A percentile compares a stretch with the other conserved stretches of the same genome.
Evolutionary conservation across 2,797 vertebrate genomes (phyloP).

Genomic region (Anisognathus igniventris): DNA sequence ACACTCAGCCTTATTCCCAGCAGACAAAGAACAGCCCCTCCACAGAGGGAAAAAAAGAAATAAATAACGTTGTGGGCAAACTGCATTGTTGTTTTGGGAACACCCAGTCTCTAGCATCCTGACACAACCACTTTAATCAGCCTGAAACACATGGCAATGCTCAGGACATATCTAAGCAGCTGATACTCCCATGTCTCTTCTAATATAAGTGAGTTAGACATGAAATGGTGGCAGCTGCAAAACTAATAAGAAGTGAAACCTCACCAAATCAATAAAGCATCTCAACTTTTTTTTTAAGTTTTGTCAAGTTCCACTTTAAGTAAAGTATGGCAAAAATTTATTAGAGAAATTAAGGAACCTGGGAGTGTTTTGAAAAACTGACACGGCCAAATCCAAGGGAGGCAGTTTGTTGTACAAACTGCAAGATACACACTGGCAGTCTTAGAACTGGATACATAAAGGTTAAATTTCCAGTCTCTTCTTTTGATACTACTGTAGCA

Average conservation of each 20-base stretch:
- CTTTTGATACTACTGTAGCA: not conserved
- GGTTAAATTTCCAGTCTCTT: not conserved
- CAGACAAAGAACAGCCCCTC: not conserved
- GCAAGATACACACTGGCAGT: not conserved
- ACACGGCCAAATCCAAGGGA: not conserved
- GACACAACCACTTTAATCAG: slow-evolving; percentile 12
- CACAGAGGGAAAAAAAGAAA: not conserved
- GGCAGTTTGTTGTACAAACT: not conserved
- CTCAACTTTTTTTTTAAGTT: not conserved
- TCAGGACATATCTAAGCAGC: not conserved
- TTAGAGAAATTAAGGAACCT: not conserved
- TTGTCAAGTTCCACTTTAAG: not conserved
- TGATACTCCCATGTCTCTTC: not conserved
- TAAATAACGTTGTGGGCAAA: not conserved
- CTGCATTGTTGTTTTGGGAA: slow-evolving; percentile 2
- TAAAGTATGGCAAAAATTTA: not conserved
- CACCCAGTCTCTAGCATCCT: slow-evolving; percentile 4
- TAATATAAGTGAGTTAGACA: not conserved
- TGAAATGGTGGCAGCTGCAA: not conserved
- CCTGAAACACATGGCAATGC: not conserved
- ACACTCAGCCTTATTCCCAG: not conserved
- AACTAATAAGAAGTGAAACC: slow-evolving; percentile 5
- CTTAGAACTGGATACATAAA: not conserved
- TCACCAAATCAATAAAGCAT: not conserved
- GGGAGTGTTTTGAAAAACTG: not conserved